phyloP scores from a whole-genome alignment of 2,797 vertebrate genomes.

The Gymnothorax javanicus region DNA sequence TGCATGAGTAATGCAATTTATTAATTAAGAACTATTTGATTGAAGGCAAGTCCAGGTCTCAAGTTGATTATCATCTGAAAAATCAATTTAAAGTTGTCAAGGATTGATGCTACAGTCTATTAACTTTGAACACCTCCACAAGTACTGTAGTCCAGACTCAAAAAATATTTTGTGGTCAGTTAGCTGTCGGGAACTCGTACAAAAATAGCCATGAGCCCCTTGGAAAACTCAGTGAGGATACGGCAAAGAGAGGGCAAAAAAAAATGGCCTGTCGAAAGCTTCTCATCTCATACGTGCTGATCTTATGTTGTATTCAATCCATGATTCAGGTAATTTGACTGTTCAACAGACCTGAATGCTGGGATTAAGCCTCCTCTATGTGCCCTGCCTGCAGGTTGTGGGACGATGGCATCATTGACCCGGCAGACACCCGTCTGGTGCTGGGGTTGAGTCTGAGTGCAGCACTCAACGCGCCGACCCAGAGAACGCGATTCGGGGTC shows the following conservation, averaged over 20 bases:
- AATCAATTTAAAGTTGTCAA: not conserved
- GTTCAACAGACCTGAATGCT: not conserved
- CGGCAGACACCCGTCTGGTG: slow-evolving; percentile 90
- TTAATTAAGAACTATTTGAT: not conserved
- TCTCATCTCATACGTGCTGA: not conserved
- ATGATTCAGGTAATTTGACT: not conserved
- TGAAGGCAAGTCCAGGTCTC: not conserved
- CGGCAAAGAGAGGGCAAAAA: not conserved
- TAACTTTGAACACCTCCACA: not conserved
- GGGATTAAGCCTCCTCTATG: not conserved
- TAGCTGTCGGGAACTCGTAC: not conserved
- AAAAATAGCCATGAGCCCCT: not conserved
- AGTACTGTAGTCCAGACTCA: not conserved
- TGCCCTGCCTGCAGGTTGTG: slow-evolving; percentile 78
- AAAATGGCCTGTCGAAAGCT: not conserved
- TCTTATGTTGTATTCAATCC: not conserved
- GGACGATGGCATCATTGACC: slow-evolving; percentile 98
- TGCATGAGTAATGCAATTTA: not conserved
- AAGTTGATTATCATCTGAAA: not conserved
- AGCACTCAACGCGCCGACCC: slow-evolving; percentile 85
- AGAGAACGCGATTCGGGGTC: slow-evolving; percentile 89
- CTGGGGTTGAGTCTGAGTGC: slow-evolving; percentile 92
- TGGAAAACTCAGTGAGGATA: not conserved
- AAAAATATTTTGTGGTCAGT: not conserved
- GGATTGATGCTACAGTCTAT: not conserved